Conservation (phyloP, 2,888 invertebrate species). For the Pammene aurita region DNA sequence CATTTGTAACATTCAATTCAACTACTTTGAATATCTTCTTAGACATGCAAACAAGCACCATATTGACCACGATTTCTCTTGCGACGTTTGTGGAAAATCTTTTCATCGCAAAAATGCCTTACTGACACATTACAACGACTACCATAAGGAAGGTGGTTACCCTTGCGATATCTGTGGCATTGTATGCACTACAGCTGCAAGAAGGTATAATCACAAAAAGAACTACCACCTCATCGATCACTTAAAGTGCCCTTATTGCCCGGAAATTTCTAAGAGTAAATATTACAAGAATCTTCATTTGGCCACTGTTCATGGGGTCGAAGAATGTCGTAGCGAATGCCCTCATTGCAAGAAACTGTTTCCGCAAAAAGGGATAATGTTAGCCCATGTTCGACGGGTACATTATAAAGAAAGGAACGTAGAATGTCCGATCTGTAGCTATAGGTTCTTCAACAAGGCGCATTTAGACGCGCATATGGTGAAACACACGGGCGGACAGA, state of each 20-base stretch:
- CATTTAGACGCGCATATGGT: slow-evolving; percentile 52
- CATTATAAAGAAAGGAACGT: slow-evolving; percentile 35
- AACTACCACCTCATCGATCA: slow-evolving; percentile 21
- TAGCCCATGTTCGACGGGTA: slow-evolving; percentile 62
- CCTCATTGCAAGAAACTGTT: slow-evolving; percentile 51
- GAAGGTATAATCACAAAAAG: slow-evolving; percentile 30
- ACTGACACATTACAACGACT: slow-evolving; percentile 23
- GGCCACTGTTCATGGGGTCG: slow-evolving; percentile 38
- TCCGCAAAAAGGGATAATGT: slow-evolving; percentile 61
- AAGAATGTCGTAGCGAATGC: slow-evolving; percentile 38
- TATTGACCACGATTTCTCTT: slow-evolving; percentile 25
- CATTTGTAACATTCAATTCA: slow-evolving; percentile 34
- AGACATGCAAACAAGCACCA: slow-evolving; percentile 40
- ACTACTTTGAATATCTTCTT: slow-evolving; percentile 40
- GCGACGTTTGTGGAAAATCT: slow-evolving; percentile 43
- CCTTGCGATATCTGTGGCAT: slow-evolving; percentile 23
- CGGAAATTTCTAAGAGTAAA: slow-evolving; percentile 28
- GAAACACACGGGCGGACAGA: slow-evolving; percentile 60
- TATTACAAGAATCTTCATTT: slow-evolving; percentile 40
- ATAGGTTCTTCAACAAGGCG: slow-evolving; percentile 35
- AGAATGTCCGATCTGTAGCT: slow-evolving; percentile 29
- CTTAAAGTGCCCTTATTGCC: slow-evolving; percentile 39
- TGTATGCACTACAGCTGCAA: slow-evolving; percentile 9
- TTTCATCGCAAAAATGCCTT: slow-evolving; percentile 49
- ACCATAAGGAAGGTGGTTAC: slow-evolving; percentile 34